Evolutionary conservation across 2,113 vertebrate genomes (phyloP).

Genomic region (Daboia siamensis): DNA sequence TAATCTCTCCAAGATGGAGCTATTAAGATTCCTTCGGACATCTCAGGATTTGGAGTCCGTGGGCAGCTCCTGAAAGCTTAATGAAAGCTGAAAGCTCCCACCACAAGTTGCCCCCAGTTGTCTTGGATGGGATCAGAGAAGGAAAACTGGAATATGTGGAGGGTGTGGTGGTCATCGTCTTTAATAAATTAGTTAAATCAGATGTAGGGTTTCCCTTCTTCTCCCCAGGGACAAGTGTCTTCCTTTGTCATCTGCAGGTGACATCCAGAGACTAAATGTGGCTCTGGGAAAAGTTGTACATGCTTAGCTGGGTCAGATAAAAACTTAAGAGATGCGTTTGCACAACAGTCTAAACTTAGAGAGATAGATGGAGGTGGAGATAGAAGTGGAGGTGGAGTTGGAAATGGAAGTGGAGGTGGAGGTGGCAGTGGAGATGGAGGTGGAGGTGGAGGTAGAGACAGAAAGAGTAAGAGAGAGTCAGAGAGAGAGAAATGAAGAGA

Average conservation of each 20-base stretch:
- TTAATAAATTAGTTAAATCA: background rate
- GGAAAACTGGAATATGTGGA: background rate
- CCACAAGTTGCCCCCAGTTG: background rate
- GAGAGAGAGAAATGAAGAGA: background rate
- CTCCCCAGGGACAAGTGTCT: background rate
- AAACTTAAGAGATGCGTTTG: background rate
- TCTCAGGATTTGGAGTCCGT: background rate
- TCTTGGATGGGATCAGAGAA: background rate
- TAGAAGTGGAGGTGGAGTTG: no score
- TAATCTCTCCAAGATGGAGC: constrained; percentile 5
- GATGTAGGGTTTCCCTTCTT: background rate
- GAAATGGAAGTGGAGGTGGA: background rate
- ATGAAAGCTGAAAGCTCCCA: background rate
- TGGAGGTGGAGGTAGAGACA: background rate
- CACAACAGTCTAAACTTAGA: background rate
- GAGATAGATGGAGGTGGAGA: background rate
- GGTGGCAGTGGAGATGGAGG: no score
- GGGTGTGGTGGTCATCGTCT: background rate
- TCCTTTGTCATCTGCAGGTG: background rate
- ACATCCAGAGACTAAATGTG: background rate
- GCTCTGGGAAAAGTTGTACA: background rate
- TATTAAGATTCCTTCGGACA: background rate
- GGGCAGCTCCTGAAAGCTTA: background rate
- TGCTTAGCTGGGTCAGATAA: background rate
- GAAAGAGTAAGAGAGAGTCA: background rate